These are phyloP conservation scores for Palythoa grandis DNA, from an alignment of 92 coral and sea anemone species.

Conservation along the genomic window DNA sequence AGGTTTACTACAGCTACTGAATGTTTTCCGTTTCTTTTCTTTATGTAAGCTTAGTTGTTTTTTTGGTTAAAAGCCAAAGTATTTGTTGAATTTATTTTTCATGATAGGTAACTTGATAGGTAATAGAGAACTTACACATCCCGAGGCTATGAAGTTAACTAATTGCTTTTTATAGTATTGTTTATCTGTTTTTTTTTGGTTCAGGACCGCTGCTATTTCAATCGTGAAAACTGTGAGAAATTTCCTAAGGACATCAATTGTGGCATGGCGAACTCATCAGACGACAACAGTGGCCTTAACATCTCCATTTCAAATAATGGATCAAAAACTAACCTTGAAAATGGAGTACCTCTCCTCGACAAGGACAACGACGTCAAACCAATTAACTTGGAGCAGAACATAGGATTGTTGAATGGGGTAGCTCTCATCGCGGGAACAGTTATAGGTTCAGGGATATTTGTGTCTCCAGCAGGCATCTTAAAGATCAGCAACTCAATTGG, in stretches of 20 bases:
- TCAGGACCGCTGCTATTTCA: not conserved
- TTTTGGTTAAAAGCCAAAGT: too few relatives aligned
- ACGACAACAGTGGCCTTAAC: not conserved
- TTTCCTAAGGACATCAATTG: not conserved
- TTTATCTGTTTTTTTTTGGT: too few relatives aligned
- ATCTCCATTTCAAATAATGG: not conserved
- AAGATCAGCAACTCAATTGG: conserved; percentile 68
- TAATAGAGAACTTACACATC: too few relatives aligned
- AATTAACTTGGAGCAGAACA: conserved; percentile 53
- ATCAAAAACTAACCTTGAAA: conserved; percentile 9
- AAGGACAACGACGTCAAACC: not conserved
- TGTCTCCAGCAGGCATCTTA: conserved; percentile 80
- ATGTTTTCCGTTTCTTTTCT: too few relatives aligned
- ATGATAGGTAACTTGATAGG: too few relatives aligned
- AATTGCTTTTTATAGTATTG: not conserved
- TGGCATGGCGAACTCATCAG: not conserved
- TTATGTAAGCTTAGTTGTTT: too few relatives aligned
- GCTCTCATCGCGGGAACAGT: conserved; percentile 83
- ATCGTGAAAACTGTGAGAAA: not conserved
- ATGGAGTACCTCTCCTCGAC: conserved; percentile 13
- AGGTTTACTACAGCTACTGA: too few relatives aligned
- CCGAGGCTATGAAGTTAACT: not conserved
- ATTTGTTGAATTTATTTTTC: too few relatives aligned
- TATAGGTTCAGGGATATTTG: conserved; percentile 88
- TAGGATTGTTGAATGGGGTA: conserved; percentile 65